These are phyloP conservation scores for Conops quadrifasciatus DNA, from an alignment of 2,888 invertebrate species.

Conservation along the genomic window DNA sequence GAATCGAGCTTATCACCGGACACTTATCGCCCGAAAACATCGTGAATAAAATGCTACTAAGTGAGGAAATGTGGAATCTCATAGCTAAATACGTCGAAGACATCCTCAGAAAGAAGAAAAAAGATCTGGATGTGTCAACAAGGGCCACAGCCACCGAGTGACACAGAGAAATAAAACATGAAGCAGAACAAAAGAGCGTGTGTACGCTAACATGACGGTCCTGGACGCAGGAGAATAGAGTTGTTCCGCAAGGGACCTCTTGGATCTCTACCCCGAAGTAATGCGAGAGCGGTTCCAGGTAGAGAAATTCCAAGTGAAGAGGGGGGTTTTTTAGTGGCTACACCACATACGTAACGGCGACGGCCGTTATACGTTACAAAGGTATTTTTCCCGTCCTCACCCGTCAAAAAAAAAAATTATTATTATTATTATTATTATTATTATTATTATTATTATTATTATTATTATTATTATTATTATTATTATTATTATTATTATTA, in stretches of 20 bases:
- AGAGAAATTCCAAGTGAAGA: not conserved
- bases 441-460: too few species aligned
- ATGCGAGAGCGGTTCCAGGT: slow-evolving; percentile 13
- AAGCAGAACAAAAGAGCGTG: too few species aligned
- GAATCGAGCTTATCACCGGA: not conserved
- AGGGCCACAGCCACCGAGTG: not conserved
- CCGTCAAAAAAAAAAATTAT: slow-evolving; percentile 1
- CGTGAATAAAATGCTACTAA: not conserved
- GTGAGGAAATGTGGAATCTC: not conserved
- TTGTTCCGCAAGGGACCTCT: not conserved
- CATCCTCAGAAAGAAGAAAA: not conserved
- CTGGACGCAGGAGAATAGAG: too few species aligned
- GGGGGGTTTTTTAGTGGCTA: slow-evolving; percentile 6
- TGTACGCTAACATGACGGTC: too few species aligned
- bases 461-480: too few species aligned
- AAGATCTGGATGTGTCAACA: not conserved
- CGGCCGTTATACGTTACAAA: slow-evolving; percentile 9
- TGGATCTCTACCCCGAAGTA: slow-evolving; percentile 8
- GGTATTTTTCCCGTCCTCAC: not conserved
- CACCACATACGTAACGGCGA: slow-evolving; percentile 10
- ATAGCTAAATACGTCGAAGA: not conserved
- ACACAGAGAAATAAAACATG: not conserved
- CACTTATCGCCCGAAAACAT: not conserved
- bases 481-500: too few species aligned
- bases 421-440: too few species aligned